A percentile compares a stretch with the other conserved stretches of the same genome.
Evolutionary conservation across 2,113 vertebrate species (phyloP).

Genomic region (Romanogobio albipinnatus): DNA sequence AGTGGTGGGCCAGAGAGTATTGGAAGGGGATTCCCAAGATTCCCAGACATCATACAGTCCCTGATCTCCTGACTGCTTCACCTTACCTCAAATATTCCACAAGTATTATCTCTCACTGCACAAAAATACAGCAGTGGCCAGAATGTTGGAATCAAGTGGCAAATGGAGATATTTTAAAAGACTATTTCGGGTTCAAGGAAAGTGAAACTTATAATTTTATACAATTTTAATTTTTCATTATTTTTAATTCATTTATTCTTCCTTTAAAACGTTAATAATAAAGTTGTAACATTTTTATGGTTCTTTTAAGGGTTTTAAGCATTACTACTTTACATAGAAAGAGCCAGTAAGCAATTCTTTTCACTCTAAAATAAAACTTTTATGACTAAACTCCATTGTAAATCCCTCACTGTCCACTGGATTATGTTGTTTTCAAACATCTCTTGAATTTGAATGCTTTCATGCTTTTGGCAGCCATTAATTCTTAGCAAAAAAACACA

Average conservation of each 20-base stretch:
- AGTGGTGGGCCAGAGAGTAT: conserved; percentile 69
- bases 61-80: conserved; percentile 32
- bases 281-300: background rate
- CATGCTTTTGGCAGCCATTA: background rate
- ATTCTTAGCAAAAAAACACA: background rate
- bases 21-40: conserved; percentile 71
- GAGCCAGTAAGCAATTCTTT: background rate
- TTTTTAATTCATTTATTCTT: background rate
- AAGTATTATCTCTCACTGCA: background rate
- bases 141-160: background rate
- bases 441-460: background rate
- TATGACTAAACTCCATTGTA: background rate
- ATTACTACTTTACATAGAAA: background rate
- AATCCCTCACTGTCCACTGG: background rate
- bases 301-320: background rate
- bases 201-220: background rate
- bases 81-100: conserved; percentile 29
- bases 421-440: background rate
- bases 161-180: background rate
- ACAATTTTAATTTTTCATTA: background rate
- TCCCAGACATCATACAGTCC: conserved; percentile 74
- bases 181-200: background rate
- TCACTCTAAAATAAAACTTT: too few species aligned
- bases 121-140: background rate
- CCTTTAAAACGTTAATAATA: background rate